phyloP scores from a whole-genome alignment of 2,888 invertebrate species.

The Melinopterus prodromus region DNA sequence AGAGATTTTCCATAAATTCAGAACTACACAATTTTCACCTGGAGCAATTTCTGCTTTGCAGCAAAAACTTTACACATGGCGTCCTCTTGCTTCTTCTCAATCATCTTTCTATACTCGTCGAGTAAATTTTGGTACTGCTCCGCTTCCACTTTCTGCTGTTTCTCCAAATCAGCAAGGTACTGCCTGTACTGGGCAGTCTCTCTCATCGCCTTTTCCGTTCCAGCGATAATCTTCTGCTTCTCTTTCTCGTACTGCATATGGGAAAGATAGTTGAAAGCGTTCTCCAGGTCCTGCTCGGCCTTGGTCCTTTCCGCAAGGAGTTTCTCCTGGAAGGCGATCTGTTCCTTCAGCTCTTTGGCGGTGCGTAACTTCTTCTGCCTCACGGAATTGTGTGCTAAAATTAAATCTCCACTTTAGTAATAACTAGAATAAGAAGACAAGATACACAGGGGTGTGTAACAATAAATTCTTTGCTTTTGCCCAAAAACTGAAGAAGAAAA shows the following conservation, averaged over 20 bases:
- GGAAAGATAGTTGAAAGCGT: slow-evolving; percentile 51
- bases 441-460: too few species aligned
- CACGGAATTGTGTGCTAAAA: slow-evolving; percentile 15
- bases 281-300: slow-evolving; percentile 53
- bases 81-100: slow-evolving; percentile 53
- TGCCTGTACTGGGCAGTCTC: slow-evolving; percentile 54
- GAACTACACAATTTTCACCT: slow-evolving; percentile 40
- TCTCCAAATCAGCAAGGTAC: slow-evolving; percentile 52
- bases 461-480: too few species aligned
- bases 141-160: slow-evolving; percentile 53
- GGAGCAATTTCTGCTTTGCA: slow-evolving; percentile 51
- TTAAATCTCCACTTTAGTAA: background rate
- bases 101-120: slow-evolving; percentile 47
- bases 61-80: slow-evolving; percentile 51
- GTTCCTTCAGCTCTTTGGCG: slow-evolving; percentile 52
- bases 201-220: slow-evolving; percentile 45
- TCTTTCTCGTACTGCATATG: slow-evolving; percentile 54
- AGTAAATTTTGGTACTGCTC: slow-evolving; percentile 49
- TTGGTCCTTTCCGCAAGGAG: slow-evolving; percentile 50
- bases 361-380: slow-evolving; percentile 46
- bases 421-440: background rate
- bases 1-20: too few species aligned
- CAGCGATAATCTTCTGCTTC: slow-evolving; percentile 44
- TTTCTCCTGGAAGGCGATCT: slow-evolving; percentile 52
- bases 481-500: too few species aligned